Base-by-base conservation (phyloP, 2,888 invertebrate genomes). In the Anthrax anthrax region DNA sequence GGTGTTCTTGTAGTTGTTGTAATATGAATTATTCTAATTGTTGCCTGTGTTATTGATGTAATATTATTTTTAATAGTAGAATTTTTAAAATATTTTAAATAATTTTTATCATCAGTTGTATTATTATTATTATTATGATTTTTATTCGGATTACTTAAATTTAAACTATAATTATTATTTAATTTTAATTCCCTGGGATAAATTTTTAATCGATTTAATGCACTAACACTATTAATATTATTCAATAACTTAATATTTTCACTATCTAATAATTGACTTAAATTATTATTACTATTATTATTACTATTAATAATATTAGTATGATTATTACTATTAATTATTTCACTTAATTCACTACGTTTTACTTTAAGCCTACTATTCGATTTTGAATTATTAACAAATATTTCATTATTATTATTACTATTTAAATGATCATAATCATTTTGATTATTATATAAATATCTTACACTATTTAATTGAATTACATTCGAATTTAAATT, bases 261-360 rank as follows among this genome's bases (percentile, higher is more conserved):
- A 23, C 8, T 23, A 23, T n/a, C n/a, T n/a, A n/a, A n/a, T n/a
- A n/a, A n/a, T n/a, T n/a, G 8, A 23, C 23, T 23, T 23, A 23
- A 27, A 27, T 37, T 44, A 38, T 23, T 32, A 27, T 39, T 23
- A 29, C n/a, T 38, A 17, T 32, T n/a, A 37, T 13, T 27, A 17
- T 18, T 17, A 19, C 12, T 39, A 18, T 27, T 27, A 38, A n/a
- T 17, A 12, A 6, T 23, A 23, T 23, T 23, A 23, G 5, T 23
- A 4, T 23, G 4, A 23, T 23, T 23, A 23, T 23, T 23, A 18
- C 39, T 18, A 38, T n/a, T 18, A 27, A 37, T 18, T 12, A 44
- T 32, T 32, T 29, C 32, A 44, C 39, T 44, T 38, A 44, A 17
- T 18, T 39, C 44, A 44, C 44, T 44, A 44, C 44, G 44, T 39